Percentiles rank a stretch among this genome's conserved stretches.
phyloP scores from a whole-genome alignment of 37 sponge, comb jelly and placozoan genomes.

The Oscarella lobularis region DNA sequence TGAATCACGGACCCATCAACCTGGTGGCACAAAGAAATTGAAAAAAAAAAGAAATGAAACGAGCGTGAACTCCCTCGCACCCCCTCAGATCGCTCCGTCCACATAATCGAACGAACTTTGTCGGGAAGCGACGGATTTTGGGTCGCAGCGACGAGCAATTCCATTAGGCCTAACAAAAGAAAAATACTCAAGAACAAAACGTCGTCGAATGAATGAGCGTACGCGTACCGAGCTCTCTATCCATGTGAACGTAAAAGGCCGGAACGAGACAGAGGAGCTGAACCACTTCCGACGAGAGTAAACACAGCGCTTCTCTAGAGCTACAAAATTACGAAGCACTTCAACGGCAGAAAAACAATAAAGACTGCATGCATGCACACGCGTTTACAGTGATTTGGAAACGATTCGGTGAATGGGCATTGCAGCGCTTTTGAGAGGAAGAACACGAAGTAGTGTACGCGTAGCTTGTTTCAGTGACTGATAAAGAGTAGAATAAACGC shows the following conservation, averaged over 20 bases:
- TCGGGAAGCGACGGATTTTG: neutral
- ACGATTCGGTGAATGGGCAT: too few relatives aligned
- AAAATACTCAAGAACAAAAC: too few relatives aligned
- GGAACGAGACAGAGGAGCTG: neutral
- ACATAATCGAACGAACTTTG: neutral
- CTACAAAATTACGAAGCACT: too few relatives aligned
- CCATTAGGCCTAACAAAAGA: neutral
- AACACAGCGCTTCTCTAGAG: neutral
- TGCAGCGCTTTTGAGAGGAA: too few relatives aligned
- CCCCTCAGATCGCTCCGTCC: neutral
- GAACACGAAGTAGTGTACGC: neutral
- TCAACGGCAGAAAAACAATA: neutral
- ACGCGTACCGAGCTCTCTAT: neutral
- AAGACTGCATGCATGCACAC: neutral
- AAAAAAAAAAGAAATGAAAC: too few relatives aligned
- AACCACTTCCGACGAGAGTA: neutral
- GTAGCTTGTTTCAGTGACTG: neutral
- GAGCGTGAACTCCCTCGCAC: too few relatives aligned
- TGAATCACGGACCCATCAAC: neutral
- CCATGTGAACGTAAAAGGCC: neutral
- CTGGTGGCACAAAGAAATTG: neutral
- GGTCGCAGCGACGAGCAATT: neutral
- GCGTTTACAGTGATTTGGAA: neutral
- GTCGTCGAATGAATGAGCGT: too few relatives aligned
- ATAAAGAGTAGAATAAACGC: neutral